These are phyloP conservation scores for Prionace glauca DNA, from an alignment of 2,797 vertebrate genomes.

Conservation along the genomic window DNA sequence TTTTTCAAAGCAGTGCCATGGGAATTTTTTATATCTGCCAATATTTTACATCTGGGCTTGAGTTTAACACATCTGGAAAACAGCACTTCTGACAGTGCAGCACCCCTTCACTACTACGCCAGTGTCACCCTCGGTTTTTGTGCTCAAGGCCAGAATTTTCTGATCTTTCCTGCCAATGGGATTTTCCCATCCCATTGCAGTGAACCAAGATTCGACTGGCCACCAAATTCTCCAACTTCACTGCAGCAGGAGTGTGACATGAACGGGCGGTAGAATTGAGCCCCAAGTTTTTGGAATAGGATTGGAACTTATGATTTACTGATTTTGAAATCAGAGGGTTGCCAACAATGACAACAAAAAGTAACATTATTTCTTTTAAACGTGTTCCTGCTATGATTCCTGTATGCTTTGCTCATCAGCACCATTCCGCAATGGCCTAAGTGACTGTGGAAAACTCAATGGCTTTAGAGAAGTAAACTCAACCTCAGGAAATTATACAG, in stretches of 20 bases:
- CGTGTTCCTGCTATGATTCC: neutral
- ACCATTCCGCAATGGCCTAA: neutral
- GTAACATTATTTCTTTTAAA: neutral
- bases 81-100: neutral
- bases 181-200: too few species aligned
- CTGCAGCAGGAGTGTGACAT: too few species aligned
- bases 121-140: too few species aligned
- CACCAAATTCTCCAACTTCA: too few species aligned
- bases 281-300: neutral
- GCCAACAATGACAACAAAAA: neutral
- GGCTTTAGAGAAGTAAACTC: neutral
- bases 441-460: neutral
- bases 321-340: neutral
- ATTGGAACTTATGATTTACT: neutral
- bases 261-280: too few species aligned
- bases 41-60: neutral
- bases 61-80: neutral
- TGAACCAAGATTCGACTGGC: too few species aligned
- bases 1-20: neutral
- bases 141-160: too few species aligned
- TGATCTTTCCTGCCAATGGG: too few species aligned
- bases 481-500: neutral
- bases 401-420: neutral
- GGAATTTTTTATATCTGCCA: neutral
- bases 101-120: too few species aligned